Base-by-base conservation (phyloP, 2,888 invertebrate species). In the Lypha dubia region DNA sequence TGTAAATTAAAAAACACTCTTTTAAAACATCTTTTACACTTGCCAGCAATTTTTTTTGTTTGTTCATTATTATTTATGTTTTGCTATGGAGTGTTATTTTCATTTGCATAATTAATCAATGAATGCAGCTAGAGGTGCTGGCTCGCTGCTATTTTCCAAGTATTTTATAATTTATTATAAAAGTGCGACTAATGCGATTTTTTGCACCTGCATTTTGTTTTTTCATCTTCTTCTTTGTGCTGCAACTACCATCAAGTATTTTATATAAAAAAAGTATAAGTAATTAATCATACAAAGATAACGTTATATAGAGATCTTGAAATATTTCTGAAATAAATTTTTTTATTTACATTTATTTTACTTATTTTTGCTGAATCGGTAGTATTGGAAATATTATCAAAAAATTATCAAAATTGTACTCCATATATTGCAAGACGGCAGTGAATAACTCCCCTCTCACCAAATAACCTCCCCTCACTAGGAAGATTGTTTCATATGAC, bases 71-170 rank as follows among this genome's bases (percentile, higher is more conserved):
- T 38, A 13, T 24, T 22, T 62, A 11, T 15, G n/a, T 44, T 32
- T 0, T 68, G 51, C n/a, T 44, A 44, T n/a, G 44, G 1, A 44
- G 44, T 11, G 44, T 44, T n/a, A 44, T 3, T 68, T 51, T 63
- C 38, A 77, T 84, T 81, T 84, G 77, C 81, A 84, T 84, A 84
- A 81, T 81, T 84, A 63, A 76, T 77, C 76, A 77, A 58, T 73
- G 62, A 80, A 56, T 71, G n/a, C 68, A 77, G 68, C 49, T 32
- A 53, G n/a, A n/a, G 53, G 53, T 56, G 32, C 62, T 56, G 6
- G 44, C 67, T 60, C 6, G 22, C 24, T 73, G 28, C 41, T 70
- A 67, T 53, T 80, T 76, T 81, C 74, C 73, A 68, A 70, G 81
- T 81, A 63, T 56, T 56, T 79, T 76, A 46, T 77, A 77, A 81